Conservation (phyloP, 2,888 invertebrate species). For the Eudasyphora cyanicolor region DNA sequence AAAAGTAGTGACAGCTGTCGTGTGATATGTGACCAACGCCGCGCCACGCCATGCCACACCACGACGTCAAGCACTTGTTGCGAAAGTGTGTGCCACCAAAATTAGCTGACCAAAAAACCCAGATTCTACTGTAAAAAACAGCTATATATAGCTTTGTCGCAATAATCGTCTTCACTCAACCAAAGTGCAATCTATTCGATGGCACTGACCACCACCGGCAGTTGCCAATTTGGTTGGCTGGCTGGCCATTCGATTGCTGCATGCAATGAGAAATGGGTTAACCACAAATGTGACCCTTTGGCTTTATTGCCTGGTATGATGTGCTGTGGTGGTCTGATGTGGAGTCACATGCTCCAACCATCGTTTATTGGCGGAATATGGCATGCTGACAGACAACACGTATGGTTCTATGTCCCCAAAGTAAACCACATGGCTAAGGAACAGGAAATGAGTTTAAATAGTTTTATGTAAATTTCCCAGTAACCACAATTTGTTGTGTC, state of each 20-base stretch:
- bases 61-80: constrained; percentile 12
- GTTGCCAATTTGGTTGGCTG: background rate
- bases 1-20: constrained; percentile 26
- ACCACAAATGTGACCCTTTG: constrained; percentile 19
- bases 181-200: background rate
- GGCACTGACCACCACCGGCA: background rate
- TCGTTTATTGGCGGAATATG: background rate
- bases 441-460: constrained; percentile 12
- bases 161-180: background rate
- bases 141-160: background rate
- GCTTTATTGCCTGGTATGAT: background rate
- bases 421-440: background rate
- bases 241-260: background rate
- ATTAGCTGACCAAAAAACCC: constrained; percentile 64
- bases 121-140: constrained; percentile 51
- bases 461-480: background rate
- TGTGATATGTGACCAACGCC: constrained; percentile 1
- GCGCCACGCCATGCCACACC: background rate
- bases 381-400: background rate
- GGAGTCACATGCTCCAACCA: background rate
- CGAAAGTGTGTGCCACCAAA: constrained; percentile 23
- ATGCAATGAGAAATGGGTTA: constrained; percentile 15
- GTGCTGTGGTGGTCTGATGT: background rate
- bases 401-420: background rate
- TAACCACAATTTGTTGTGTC: background rate